A percentile compares a stretch with the other conserved stretches of the same genome.
These are phyloP conservation scores for Tautogolabrus adspersus DNA, from an alignment of 2,113 vertebrate species.

Conservation along the genomic window DNA sequence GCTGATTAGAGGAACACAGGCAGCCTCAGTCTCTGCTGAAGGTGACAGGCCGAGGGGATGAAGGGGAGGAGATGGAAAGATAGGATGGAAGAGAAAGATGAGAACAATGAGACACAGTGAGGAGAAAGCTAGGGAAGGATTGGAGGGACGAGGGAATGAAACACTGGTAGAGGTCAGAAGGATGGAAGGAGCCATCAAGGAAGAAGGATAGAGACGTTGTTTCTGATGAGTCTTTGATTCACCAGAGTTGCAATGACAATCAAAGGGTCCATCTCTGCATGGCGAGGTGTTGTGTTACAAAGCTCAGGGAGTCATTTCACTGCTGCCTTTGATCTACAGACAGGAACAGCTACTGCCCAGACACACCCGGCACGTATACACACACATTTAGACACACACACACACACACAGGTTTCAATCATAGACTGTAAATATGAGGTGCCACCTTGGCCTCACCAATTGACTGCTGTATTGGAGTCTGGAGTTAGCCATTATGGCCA, in stretches of 20 bases:
- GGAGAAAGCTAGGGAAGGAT: constrained; percentile 8
- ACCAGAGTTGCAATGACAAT: constrained; percentile 26
- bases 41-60: constrained; percentile 37
- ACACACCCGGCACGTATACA: constrained; percentile 2
- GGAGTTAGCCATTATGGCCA: not conserved
- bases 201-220: constrained; percentile 7
- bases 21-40: constrained; percentile 51
- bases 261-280: constrained; percentile 47
- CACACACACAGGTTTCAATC: not conserved
- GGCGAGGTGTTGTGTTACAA: constrained; percentile 63
- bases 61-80: constrained; percentile 31
- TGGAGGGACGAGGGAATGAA: not conserved
- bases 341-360: constrained; percentile 48
- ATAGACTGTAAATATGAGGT: not conserved
- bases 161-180: not conserved
- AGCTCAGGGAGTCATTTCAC: constrained; percentile 45
- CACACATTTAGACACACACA: not conserved
- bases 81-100: constrained; percentile 1
- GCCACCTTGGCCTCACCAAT: not conserved
- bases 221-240: constrained; percentile 34
- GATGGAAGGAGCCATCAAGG: constrained; percentile 1
- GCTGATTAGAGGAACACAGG: constrained; percentile 69
- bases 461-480: not conserved
- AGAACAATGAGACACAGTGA: not conserved
- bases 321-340: constrained; percentile 74